Base-by-base conservation (phyloP, 2,888 invertebrate species). In the Romanomermis culicivorax region DNA sequence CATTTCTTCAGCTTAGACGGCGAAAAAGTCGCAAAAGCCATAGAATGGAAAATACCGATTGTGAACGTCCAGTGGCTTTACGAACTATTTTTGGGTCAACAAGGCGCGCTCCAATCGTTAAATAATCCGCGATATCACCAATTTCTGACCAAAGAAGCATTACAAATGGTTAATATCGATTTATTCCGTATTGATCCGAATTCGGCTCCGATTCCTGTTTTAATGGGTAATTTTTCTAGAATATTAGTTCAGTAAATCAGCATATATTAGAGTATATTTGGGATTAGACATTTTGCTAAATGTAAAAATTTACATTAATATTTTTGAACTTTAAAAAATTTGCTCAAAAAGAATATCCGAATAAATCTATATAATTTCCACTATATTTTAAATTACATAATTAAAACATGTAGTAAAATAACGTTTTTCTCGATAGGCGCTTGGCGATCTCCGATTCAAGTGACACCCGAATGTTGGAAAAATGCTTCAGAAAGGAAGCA, bases 41-140 rank as follows among this genome's bases (percentile, higher is more conserved):
- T 83, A 51, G 88, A 91, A 68, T 89, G 87, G 86, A 81, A 80
- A 63, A 81, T 83, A 42, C 85, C 86, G 1, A 80, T 86, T 1
- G 89, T 95, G 0, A 93, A 88, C 67, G 81, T 85, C 1, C 80
- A 84, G 61, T 93, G 91, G 91, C 73, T 95, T 59, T 85, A 84
- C 14, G 57, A 58, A 20, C 29, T 57, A 42, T 54, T 50, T 0
- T 72, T 87, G 43, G 79, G 61, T 58, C 65, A 69, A 56, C 65
- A 70, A 0, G 68, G 69, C 52, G 67, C 71, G 43, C 79, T 81
- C 1, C 52, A 42, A 7, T 24, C 20, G 17, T 3, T 36, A 3
- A 83, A 23, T 50, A 42, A 25, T 45, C 51, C 50, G 3, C 60
- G 85, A 64, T 91, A 88, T 69, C 86, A 86, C 66, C 84, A 86